Evolutionary conservation across 2,888 invertebrate genomes (phyloP), one percentile per base, ranked within the genome.

Genomic region (Drosophila helvetica): DNA sequence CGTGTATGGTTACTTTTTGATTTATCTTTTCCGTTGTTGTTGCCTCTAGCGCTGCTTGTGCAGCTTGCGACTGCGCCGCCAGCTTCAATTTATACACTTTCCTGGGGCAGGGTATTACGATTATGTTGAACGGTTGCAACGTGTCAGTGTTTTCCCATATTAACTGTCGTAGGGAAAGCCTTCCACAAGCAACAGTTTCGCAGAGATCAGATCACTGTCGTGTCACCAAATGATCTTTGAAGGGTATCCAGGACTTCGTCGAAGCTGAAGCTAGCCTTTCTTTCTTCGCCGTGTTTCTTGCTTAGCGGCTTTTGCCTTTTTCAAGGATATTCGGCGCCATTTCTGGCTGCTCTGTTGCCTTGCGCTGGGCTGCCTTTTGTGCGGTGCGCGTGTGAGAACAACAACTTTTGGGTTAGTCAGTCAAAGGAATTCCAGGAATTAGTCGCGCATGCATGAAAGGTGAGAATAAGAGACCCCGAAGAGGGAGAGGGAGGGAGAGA

Each of bases 391-490:
- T 87, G 82, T 84, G 81, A 80, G 87, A 86, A 63, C 72, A 65
- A 63, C 55, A 80, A 72, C 68, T 55, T 65, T 80, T 76, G 85
- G 77, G 80, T 83, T 83, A 83, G 87, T 83, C 87, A 83, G 88
- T 83, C 86, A 85, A 87, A 83, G 83, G 88, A 87, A 85, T 83
- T 83, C 83, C 82, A 75, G 88, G 83, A 83, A 83, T 83, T 79
- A 72, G 62, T 61, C 74, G 70, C 67, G 75, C 77, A 67, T 77
- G 63, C 75, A 58, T 77, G 71, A 63, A 62, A 85, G 88, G 83
- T 87, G 83, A 83, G 83, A 87, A 85, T 60, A 52, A 57, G 75
- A 75, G 75, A 75, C 68, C 75, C 78, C 78, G 33, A 73, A 86
- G 76, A 78, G 66, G 70, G 60, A 19, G 19, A 19, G 19, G 2